phyloP scores from a whole-genome alignment of 64 coral and sea anemone genomes.

The Actinia equina region DNA sequence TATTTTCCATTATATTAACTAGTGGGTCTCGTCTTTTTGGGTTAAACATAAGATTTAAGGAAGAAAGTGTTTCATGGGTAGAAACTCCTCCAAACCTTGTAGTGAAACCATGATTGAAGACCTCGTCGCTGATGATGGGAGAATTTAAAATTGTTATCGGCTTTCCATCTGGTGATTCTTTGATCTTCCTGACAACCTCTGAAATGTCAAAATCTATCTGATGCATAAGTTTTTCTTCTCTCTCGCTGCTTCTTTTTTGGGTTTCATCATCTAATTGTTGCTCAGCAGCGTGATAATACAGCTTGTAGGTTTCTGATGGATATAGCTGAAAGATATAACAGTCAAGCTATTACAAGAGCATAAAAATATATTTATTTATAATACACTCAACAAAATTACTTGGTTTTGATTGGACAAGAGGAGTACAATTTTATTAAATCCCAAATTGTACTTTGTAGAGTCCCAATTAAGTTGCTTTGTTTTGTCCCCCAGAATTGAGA shows the following conservation, averaged over 20 bases:
- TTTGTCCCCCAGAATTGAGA: too few relatives aligned
- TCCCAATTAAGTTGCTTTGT: too few relatives aligned
- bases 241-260: constrained; percentile 34
- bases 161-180: constrained; percentile 46
- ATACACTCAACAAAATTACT: too few relatives aligned
- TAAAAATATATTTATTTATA: neutral
- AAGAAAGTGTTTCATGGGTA: constrained; percentile 59
- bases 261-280: constrained; percentile 51
- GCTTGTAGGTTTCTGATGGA: constrained; percentile 49
- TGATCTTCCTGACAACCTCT: constrained; percentile 36
- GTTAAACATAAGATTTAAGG: constrained; percentile 75
- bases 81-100: constrained; percentile 83
- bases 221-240: constrained; percentile 60
- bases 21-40: constrained; percentile 61
- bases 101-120: constrained; percentile 79
- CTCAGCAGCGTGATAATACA: constrained; percentile 44
- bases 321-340: constrained; percentile 48
- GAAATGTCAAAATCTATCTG: constrained; percentile 60
- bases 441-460: too few relatives aligned
- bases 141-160: constrained; percentile 60
- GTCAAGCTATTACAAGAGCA: neutral
- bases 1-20: constrained; percentile 72
- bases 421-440: too few relatives aligned
- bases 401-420: too few relatives aligned
- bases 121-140: constrained; percentile 24